phyloP scores from a whole-genome alignment of 2,888 invertebrate genomes.

The Chironomus tentans region DNA sequence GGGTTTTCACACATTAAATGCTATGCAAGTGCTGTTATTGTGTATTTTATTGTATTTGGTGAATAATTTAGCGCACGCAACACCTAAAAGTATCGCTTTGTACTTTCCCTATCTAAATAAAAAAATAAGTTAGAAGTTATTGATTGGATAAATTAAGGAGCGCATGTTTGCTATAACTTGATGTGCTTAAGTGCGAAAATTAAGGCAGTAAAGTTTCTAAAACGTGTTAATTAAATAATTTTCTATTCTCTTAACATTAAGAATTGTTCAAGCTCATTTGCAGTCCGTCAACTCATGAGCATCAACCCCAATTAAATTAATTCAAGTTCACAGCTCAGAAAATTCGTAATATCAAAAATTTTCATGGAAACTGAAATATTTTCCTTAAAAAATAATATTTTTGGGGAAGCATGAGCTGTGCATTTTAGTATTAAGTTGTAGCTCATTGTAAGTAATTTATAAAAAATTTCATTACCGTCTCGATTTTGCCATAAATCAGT shows the following conservation, averaged over 20 bases:
- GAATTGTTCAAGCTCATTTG: too few species aligned
- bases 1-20: not conserved
- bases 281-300: too few species aligned
- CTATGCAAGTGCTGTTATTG: not conserved
- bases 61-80: not conserved
- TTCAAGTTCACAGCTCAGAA: not conserved
- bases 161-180: too few species aligned
- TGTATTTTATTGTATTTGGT: not conserved
- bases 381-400: not conserved
- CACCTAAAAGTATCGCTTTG: not conserved
- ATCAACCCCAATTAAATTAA: too few species aligned
- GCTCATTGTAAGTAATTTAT: not conserved
- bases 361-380: not conserved
- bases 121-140: not conserved
- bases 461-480: slow-evolving; percentile 47
- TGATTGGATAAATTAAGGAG: too few species aligned
- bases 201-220: too few species aligned
- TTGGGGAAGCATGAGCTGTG: not conserved
- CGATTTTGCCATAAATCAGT: slow-evolving; percentile 60
- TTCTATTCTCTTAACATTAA: too few species aligned
- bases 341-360: slow-evolving; percentile 5
- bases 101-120: not conserved
- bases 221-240: too few species aligned
- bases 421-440: slow-evolving; percentile 9
- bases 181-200: too few species aligned